Conservation (phyloP, 2,888 invertebrate genomes). For the Brachyptera putata region DNA sequence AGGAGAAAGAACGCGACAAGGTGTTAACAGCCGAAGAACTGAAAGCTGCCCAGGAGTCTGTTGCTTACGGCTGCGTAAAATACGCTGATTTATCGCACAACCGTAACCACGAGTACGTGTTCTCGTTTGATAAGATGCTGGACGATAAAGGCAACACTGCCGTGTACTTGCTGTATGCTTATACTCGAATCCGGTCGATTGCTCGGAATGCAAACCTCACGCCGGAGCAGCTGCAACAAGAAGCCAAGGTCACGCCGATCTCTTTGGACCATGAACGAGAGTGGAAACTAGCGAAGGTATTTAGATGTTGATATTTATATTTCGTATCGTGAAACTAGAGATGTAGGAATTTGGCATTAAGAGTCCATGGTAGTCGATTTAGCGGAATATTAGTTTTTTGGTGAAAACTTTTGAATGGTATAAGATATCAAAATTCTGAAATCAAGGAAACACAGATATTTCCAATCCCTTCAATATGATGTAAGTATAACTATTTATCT, state of each 20-base stretch:
- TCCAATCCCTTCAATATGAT: too few relatives aligned
- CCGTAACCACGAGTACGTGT: constrained; percentile 89
- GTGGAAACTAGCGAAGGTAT: constrained; percentile 83
- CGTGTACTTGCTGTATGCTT: constrained; percentile 91
- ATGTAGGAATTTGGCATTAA: too few relatives aligned
- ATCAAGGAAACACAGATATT: too few relatives aligned
- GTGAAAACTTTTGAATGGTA: too few relatives aligned
- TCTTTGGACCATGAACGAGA: constrained; percentile 86
- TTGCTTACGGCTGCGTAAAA: constrained; percentile 98
- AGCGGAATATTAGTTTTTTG: too few relatives aligned
- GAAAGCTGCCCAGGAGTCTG: constrained; percentile 76
- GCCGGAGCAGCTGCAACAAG: constrained; percentile 55
- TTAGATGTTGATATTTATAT: background rate
- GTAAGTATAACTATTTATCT: too few relatives aligned
- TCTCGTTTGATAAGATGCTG: constrained; percentile 98
- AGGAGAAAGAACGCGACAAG: constrained; percentile 82
- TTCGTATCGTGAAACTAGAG: too few relatives aligned
- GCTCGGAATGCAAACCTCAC: constrained; percentile 71
- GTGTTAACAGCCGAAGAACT: constrained; percentile 78
- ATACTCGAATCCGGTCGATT: constrained; percentile 90
- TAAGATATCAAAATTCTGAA: too few relatives aligned
- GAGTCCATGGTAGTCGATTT: too few relatives aligned
- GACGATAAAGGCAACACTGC: constrained; percentile 99
- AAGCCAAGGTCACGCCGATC: constrained; percentile 57
- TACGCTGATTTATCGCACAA: constrained; percentile 96